A percentile compares a stretch with the other conserved stretches of the same genome.
These are phyloP conservation scores for Anhinga rufa DNA, from an alignment of 2,113 vertebrate genomes.

Conservation along the genomic window DNA sequence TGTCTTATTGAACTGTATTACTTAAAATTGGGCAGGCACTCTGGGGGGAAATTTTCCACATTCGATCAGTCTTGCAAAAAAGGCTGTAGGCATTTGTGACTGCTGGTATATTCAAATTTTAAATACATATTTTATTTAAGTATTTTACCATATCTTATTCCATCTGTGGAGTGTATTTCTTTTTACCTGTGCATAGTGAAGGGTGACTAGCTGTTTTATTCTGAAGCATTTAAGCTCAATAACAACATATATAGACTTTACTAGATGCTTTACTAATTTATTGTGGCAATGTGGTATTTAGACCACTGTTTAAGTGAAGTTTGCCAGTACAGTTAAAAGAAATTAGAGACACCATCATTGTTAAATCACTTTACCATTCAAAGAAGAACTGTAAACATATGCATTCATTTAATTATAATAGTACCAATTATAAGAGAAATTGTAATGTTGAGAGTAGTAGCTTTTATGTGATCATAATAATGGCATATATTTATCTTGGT, in stretches of 20 bases:
- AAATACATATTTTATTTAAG: neutral
- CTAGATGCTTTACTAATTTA: conserved; percentile 76
- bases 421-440: conserved; percentile 84
- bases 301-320: conserved; percentile 77
- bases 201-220: conserved; percentile 36
- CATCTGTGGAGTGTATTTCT: neutral
- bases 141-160: neutral
- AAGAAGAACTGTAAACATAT: conserved; percentile 84
- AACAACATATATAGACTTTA: conserved; percentile 61
- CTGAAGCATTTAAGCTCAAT: conserved; percentile 44
- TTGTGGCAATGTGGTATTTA: conserved; percentile 75
- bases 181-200: neutral
- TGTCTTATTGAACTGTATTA: neutral
- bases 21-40: neutral
- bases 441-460: conserved; percentile 73
- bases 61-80: neutral
- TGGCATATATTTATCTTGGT: conserved; percentile 90
- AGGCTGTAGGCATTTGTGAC: neutral
- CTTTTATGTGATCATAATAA: conserved; percentile 87
- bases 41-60: neutral
- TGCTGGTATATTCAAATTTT: neutral
- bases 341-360: conserved; percentile 86
- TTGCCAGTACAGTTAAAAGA: conserved; percentile 78
- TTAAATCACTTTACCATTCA: conserved; percentile 81
- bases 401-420: conserved; percentile 84